Evolutionary conservation across 2,888 invertebrate genomes (phyloP), one percentile per base, ranked within the genome.

Genomic region (Watsonalla binaria): DNA sequence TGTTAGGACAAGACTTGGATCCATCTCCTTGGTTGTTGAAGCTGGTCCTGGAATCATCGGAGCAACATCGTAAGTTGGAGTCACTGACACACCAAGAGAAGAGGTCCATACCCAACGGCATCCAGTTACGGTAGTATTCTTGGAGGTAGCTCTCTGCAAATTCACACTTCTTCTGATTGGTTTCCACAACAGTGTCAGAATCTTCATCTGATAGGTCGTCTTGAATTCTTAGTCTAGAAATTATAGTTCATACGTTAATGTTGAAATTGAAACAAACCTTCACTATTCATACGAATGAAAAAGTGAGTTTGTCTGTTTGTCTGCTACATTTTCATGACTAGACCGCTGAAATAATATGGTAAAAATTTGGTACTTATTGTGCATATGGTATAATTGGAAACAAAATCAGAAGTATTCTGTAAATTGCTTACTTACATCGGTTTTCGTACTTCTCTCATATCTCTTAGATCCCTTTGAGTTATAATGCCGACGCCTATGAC

Each of bases 101-200:
- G 5, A 79, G 53, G 45, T 85, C 84, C 1, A 76, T 61, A 7
- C 74, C 82, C 6, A 79, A 58, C 1, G 84, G 81, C 5, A 69
- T 71, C 72, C 76, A 82, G n/a, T 82, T 69, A 1, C 74, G 72
- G 56, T 78, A 87, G 54, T 80, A 84, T 7, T 88, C 84, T 59
- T 78, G 81, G 11, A 86, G 63, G 54, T 79, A 86, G 52, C 76
- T 82, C 52, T 88, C 80, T 1, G 84, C 82, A n/a, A 82, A 73
- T 58, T 80, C 77, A 52, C 80, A 80, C 57, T 80, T 80, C 51
- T 76, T 80, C 13, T 58, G 56, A 5, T 59, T 60, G 0, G 54
- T 55, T n/a, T 57, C 54, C 5, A 62, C 7, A 5, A 54, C 57
- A 1, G 62, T 61, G 0, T 76, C 72, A 0, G 80, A 80, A 39